Evolutionary conservation across 2,797 vertebrate genomes (phyloP).

Genomic region (Acanthornis magna): DNA sequence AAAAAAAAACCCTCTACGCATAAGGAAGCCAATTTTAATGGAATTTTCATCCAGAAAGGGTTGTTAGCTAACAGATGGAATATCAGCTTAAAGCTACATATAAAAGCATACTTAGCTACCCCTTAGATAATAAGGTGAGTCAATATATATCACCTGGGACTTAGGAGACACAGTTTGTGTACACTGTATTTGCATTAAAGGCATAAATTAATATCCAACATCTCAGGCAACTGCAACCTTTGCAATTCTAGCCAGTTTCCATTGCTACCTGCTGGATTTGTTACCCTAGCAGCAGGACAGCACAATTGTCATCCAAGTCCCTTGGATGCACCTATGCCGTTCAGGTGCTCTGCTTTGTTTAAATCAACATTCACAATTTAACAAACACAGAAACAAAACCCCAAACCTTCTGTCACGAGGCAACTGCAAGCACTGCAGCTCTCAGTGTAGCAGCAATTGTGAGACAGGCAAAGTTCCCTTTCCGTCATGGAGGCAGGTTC

Average conservation of each 20-base stretch:
- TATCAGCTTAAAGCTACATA: neutral
- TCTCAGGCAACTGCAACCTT: neutral
- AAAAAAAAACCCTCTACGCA: neutral
- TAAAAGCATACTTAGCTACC: neutral
- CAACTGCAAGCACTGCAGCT: neutral
- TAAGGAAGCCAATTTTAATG: conserved; percentile 11
- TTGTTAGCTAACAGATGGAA: neutral
- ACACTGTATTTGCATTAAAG: neutral
- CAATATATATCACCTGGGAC: neutral
- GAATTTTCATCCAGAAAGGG: neutral
- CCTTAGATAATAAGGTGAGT: neutral
- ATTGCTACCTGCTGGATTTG: neutral
- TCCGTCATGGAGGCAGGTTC: neutral
- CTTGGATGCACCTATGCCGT: neutral
- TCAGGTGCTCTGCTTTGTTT: neutral
- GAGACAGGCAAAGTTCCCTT: neutral
- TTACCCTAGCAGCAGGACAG: neutral
- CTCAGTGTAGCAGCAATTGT: neutral
- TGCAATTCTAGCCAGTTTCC: neutral
- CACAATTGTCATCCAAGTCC: neutral
- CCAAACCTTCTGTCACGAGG: neutral
- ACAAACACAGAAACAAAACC: neutral
- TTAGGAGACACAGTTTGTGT: neutral
- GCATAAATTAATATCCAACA: neutral
- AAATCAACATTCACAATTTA: neutral